Evolutionary conservation across 2,888 invertebrate species (phyloP), one percentile per base, ranked within the genome.

Genomic region (Erebia ligea): DNA sequence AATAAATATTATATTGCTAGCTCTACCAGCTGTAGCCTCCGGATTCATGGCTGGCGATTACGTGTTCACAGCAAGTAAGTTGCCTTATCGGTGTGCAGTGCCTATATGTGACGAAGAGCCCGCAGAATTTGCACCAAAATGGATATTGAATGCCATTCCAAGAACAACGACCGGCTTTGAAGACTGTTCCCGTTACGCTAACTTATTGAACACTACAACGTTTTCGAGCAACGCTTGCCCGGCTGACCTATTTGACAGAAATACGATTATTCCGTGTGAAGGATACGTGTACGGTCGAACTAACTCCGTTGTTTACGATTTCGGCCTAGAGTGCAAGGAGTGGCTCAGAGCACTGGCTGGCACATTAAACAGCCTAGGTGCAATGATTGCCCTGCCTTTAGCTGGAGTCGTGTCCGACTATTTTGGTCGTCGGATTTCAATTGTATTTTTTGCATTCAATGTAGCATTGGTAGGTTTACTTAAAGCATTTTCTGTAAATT

Each of bases 321-420:
- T 92, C 71, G 83, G 86, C 75, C 79, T 92, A 69, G 89, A 89
- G 77, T 93, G 93, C 77, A 90, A 94, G 68, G 94, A 92, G 94
- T 97, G 97, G 97, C 94, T 95, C 79, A 87, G 97, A 74, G 94
- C 96, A 6, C 83, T 97, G 72, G 95, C 96, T 45, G 97, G 97
- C 4, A 96, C 96, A n/a, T 87, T 96, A 13, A 96, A 96, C 81
- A 96, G 95, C 81, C 84, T 95, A 59, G 96, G 96, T 50, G 96
- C 95, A 78, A 95, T 96, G 86, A 86, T 96, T 65, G 95, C 96
- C 1, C 92, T 96, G 59, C 94, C 95, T 1, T 80, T 96, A 34
- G 95, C 96, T 2, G 97, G 97, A 42, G 94, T 94, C 68, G 86
- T 96, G 68, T 96, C 97, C 1, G 97, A 97, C 84, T 94, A 94